Base-by-base conservation (phyloP, 2,797 vertebrate genomes). In the Euthynnus affinis region DNA sequence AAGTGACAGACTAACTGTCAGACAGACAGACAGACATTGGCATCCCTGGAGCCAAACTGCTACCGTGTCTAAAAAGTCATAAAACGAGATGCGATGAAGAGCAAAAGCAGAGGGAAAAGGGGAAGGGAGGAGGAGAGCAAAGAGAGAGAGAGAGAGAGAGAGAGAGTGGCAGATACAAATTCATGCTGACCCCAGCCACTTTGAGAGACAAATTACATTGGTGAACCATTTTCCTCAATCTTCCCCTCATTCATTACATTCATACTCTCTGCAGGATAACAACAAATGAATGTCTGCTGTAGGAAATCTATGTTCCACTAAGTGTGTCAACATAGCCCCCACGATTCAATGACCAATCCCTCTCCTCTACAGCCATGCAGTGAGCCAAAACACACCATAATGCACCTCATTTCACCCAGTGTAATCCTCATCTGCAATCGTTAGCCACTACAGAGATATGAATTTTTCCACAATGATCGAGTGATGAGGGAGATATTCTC, bases 281-380 rank as follows among this genome's bases (percentile, higher is more conserved):
- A 76, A 83, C 60, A 83, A 81, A 87, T 76, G 74, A 87, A 88
- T 71, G 83, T 76, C 67, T 69, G 74, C 77, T 85, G 68, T 49
- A 82, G 69, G 71, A 87, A 87, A 91, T 90, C 79, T 79, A 81
- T 83, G 83, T 83, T 71, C 32, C 51, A 60, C 73, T 84, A 85
- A 86, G 70, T 81, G 74, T 87, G 76, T 83, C 83, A 88, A 84
- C 87, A 86, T 74, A 64, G 57, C 32, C 56, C 66, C 32, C 57
- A 22, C 62, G 69, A 71, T 61, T 78, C 71, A 74, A 60, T 46
- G 77, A n/a, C 55, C 75, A 22, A 48, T 78, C 58, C 27, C 17
- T 68, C 42, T 73, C 57, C 57, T 72, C 55, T n/a, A 22, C 12
- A 44, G 55, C 27, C 46, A 62, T n/a, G 17, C 58, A 57, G 63